These are phyloP conservation scores for Carcinoscorpius rotundicauda DNA, from an alignment of 1,140 invertebrate genomes.

Conservation along the genomic window DNA sequence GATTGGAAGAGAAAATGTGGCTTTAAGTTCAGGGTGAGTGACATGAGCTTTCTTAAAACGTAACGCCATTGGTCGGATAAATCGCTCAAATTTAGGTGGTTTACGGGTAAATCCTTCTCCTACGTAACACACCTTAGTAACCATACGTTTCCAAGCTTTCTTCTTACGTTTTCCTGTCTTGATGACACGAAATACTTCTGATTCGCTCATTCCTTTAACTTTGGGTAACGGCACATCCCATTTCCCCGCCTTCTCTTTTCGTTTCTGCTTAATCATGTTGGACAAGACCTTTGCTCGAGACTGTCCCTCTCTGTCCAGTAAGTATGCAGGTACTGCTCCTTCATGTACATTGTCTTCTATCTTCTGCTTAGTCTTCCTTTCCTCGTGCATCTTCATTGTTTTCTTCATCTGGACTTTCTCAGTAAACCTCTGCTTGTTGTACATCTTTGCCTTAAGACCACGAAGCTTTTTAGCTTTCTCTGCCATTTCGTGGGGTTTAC, in stretches of 20 bases:
- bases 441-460: slow-evolving; percentile 95
- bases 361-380: slow-evolving; percentile 51
- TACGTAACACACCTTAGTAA: slow-evolving; percentile 96
- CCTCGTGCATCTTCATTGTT: slow-evolving; percentile 85
- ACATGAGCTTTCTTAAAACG: slow-evolving; percentile 95
- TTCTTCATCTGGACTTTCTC: slow-evolving; percentile 99
- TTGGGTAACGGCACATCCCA: slow-evolving; percentile 99
- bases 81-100: slow-evolving; percentile 98
- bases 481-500: slow-evolving; percentile 77
- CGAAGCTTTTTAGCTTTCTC: slow-evolving; percentile 81
- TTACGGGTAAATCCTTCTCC: slow-evolving; percentile 97
- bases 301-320: slow-evolving; percentile 93
- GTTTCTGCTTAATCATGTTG: slow-evolving; percentile 99
- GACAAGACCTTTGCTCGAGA: slow-evolving; percentile 88
- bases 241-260: slow-evolving; percentile 99
- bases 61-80: slow-evolving; percentile 96
- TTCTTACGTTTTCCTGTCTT: slow-evolving; percentile 87
- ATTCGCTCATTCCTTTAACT: slow-evolving; percentile 92
- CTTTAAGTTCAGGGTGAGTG: slow-evolving; percentile 97
- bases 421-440: slow-evolving; percentile 88
- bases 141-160: slow-evolving; percentile 99
- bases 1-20: slow-evolving; percentile 96
- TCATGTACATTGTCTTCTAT: slow-evolving; percentile 63
- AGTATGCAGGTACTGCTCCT: slow-evolving; percentile 88
- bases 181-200: slow-evolving; percentile 93